These are phyloP conservation scores for Halcyon chelicuti DNA, from an alignment of 2,797 vertebrate genomes.

Conservation along the genomic window DNA sequence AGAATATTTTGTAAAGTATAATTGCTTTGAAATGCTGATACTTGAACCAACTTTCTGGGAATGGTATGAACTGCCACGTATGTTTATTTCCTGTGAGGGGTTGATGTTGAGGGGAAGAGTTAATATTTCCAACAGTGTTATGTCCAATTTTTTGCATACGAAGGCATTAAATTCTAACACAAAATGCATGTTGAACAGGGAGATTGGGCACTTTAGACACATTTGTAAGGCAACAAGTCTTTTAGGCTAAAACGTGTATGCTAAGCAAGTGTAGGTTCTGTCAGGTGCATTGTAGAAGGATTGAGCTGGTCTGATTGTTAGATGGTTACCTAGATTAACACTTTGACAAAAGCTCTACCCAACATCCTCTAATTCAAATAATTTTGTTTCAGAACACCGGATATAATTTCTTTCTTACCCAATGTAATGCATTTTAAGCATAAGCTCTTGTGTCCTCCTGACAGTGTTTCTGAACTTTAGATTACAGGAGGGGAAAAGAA, in stretches of 20 bases:
- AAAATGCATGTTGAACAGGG: background rate
- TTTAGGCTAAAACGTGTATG: background rate
- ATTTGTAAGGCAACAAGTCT: background rate
- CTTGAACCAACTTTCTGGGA: background rate
- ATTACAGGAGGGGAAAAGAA: background rate
- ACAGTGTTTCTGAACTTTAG: background rate
- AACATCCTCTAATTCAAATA: slow-evolving; percentile 23
- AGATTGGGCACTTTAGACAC: background rate
- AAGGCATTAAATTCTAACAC: slow-evolving; percentile 24
- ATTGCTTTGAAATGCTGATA: background rate
- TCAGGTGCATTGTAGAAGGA: background rate
- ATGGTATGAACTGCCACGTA: background rate
- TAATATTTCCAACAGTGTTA: background rate
- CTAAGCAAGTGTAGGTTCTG: background rate
- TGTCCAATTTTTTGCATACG: background rate
- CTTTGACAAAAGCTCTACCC: background rate
- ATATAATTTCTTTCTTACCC: slow-evolving; percentile 18
- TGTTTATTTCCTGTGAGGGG: background rate
- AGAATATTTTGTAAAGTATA: slow-evolving; percentile 8
- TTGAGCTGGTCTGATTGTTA: background rate
- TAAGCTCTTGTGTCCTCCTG: background rate
- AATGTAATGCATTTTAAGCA: background rate
- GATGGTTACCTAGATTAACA: background rate
- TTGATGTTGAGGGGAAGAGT: background rate
- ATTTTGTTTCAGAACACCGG: slow-evolving; percentile 18